Base-by-base conservation (phyloP, 2,113 vertebrate species). In the Amphiprion ocellaris region DNA sequence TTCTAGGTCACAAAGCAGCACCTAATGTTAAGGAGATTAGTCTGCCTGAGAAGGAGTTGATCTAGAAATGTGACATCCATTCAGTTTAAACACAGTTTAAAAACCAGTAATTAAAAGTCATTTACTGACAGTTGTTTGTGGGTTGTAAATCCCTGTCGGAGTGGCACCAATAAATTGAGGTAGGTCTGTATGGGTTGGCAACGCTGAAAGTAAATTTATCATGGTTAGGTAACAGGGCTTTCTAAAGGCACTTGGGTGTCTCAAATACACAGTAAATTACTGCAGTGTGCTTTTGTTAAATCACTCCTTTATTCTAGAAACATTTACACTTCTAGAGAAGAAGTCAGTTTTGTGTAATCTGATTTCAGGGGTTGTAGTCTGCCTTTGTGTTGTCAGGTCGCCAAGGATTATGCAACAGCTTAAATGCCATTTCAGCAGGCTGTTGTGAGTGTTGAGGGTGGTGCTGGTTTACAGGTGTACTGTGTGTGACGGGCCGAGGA, bases 351-450 rank as follows among this genome's bases (percentile, higher is more conserved):
- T 23, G 41, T 30, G 17, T 82, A 70, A 82, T 86, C 50, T 78
- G 84, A 67, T 83, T 87, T 83, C 62, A 39, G 81, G 69, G 74
- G 53, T 39, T 69, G 39, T 47, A 14, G 37, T 81, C 79, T 83
- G 84, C 39, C 61, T 79, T 59, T 61, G 60, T 79, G 66, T 67
- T 44, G 50, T 65, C 39, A 24, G 66, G 66, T 49, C 75, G 71
- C 84, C 70, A 83, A 81, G 56, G 49, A 74, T 89, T 87, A 87
- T 65, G 77, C 69, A 86, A 92, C 78, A n/a, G 23, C 77, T 68
- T 77, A 77, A 87, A 81, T 81, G 74, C 39, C 69, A 72, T 86
- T 89, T 87, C 68, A 81, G 87, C 37, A 16, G 58, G 50, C 47
- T 30, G 74, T 67, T 69, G 37, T 44, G 53, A 39, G 70, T 24